phyloP scores from a whole-genome alignment of 2,888 invertebrate species.

The Autographa pulchrina region DNA sequence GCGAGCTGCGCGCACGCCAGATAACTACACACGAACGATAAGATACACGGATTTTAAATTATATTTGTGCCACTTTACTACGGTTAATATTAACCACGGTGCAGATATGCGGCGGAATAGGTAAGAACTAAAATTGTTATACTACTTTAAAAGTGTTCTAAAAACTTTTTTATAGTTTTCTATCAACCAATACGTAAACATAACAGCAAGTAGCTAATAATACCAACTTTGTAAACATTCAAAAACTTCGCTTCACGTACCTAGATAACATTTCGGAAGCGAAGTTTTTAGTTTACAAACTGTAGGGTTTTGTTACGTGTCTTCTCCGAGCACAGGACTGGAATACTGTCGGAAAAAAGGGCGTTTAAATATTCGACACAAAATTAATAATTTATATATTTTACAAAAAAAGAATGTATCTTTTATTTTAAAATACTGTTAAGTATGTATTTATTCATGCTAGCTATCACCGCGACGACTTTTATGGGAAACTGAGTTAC shows the following conservation, averaged over 20 bases:
- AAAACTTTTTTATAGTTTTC: conserved; percentile 68
- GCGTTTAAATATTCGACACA: conserved; percentile 53
- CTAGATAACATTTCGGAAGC: conserved; percentile 69
- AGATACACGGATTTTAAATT: conserved; percentile 78
- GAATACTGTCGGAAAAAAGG: conserved; percentile 60
- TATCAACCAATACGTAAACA: conserved; percentile 67
- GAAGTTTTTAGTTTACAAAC: conserved; percentile 60
- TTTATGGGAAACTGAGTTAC: conserved; percentile 81
- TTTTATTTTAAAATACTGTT: conserved; percentile 59
- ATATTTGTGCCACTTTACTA: conserved; percentile 71
- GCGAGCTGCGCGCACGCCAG: conserved; percentile 75
- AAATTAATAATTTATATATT: conserved; percentile 49
- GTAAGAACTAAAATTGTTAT: conserved; percentile 73
- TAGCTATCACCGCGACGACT: conserved; percentile 83
- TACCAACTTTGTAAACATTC: conserved; percentile 79
- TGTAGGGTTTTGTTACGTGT: conserved; percentile 54
- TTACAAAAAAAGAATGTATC: conserved; percentile 55
- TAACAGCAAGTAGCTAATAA: conserved; percentile 69
- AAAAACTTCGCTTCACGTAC: conserved; percentile 67
- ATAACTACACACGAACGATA: conserved; percentile 81
- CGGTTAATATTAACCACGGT: conserved; percentile 67
- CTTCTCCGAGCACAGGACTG: conserved; percentile 69
- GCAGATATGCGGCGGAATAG: conserved; percentile 83
- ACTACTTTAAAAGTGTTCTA: conserved; percentile 65
- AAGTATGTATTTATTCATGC: conserved; percentile 73